Base-by-base conservation (phyloP, 2,888 invertebrate species). In the Megastigmus dorsalis region DNA sequence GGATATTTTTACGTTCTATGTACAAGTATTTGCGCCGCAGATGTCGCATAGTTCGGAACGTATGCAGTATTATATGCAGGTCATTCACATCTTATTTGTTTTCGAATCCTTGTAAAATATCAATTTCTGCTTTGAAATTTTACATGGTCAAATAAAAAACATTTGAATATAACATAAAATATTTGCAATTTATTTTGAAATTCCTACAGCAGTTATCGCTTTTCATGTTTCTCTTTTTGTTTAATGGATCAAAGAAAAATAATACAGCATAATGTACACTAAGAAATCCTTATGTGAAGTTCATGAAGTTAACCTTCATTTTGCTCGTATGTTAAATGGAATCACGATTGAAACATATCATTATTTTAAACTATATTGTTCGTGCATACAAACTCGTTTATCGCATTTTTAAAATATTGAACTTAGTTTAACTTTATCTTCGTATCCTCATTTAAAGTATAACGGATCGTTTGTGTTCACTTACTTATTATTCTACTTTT, bases 251-350 rank as follows among this genome's bases (percentile, higher is more conserved):
- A 43, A 55, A 2, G 54, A 43, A 43, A 18, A 60, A 70, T 43
- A 62, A 55, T 63, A 71, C 63, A 63, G n/a, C n/a, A 7, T 54
- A 71, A 63, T 71, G n/a, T 63, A 71, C 63, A 71, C 28, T 30
- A 52, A 3, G 33, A 33, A 59, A 18, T 20, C 33, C 30, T 60
- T 10, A n/a, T 10, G 55, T 57, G 26, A 65, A 57, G 57, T 71
- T 50, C 36, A 65, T 70, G 62, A 57, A 48, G 36, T 30, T 0
- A 36, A 52, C 15, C 28, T 30, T 5, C 15, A 6, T n/a, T n/a
- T 9, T 68, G 9, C 30, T 57, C 57, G 50, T 41, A 38, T 50
- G 36, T 57, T 43, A 62, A 43, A 62, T 33, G n/a, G 38, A 45
- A 23, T 41, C 28, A 52, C 18, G 15, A 23, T 45, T 15, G 48